Percentiles rank a stretch among this genome's conserved stretches.
phyloP scores from a whole-genome alignment of 2,797 vertebrate genomes.

The Rhinogobio ventralis region DNA sequence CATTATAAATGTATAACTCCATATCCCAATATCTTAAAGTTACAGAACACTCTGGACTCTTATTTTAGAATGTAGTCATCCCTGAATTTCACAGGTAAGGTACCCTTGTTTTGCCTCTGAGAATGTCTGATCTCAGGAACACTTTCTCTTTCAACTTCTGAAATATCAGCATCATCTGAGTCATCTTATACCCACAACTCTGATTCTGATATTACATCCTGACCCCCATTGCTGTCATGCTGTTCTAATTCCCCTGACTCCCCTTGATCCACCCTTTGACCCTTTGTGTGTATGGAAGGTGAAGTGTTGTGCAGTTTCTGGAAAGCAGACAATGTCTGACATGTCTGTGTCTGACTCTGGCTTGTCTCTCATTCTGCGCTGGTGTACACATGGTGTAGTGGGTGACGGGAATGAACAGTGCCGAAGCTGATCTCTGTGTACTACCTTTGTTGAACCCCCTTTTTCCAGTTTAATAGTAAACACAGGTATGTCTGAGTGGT shows the following conservation, averaged over 20 bases:
- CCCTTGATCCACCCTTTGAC: background rate
- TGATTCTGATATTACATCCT: too few relatives aligned
- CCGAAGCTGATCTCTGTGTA: constrained; percentile 34
- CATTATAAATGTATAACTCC: background rate
- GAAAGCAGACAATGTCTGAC: background rate
- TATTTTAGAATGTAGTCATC: constrained; percentile 35
- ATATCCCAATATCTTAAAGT: background rate
- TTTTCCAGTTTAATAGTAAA: constrained; percentile 34
- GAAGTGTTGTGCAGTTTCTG: background rate
- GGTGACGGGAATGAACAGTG: constrained; percentile 33
- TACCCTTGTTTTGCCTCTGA: constrained; percentile 24
- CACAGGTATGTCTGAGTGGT: constrained; percentile 44
- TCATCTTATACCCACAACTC: background rate
- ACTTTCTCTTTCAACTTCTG: constrained; percentile 40
- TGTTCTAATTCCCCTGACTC: too few relatives aligned
- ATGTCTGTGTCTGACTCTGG: background rate
- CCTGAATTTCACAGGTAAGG: constrained; percentile 32
- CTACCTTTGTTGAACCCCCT: constrained; percentile 25
- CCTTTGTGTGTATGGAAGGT: background rate
- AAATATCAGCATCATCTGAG: constrained; percentile 6
- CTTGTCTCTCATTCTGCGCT: background rate
- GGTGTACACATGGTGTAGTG: background rate
- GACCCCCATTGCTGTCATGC: background rate
- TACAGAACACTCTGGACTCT: background rate
- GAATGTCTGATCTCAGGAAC: constrained; percentile 31